Conservation (phyloP, 1,140 invertebrate species). For the Monochamus saltuarius region DNA sequence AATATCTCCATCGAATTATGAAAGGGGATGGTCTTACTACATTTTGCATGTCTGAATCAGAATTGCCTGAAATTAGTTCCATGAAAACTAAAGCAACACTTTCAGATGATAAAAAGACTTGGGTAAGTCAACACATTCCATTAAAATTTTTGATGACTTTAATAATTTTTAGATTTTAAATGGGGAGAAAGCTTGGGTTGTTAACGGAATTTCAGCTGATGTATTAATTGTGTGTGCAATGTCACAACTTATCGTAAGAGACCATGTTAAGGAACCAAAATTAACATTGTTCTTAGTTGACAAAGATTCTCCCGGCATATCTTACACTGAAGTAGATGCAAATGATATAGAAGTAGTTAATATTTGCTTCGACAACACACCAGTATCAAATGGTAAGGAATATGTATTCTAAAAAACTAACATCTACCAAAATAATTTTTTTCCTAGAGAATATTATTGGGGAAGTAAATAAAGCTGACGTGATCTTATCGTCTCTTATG, state of each 20-base stretch:
- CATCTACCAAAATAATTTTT: conserved; percentile 2
- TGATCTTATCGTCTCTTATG: conserved; percentile 42
- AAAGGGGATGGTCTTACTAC: conserved; percentile 53
- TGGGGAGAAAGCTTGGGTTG: conserved; percentile 56
- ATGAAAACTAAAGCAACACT: conserved; percentile 47
- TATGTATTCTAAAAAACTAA: neutral
- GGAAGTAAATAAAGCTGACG: conserved; percentile 35
- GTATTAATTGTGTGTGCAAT: conserved; percentile 57
- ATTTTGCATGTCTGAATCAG: conserved; percentile 55
- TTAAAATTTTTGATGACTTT: neutral
- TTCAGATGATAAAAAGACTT: conserved; percentile 44
- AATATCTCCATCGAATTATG: conserved; percentile 55
- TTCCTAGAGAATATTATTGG: conserved; percentile 51
- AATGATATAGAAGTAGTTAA: conserved; percentile 29
- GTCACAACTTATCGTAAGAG: conserved; percentile 37
- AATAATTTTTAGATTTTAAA: conserved; percentile 45
- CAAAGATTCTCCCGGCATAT: conserved; percentile 66
- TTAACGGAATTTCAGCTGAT: conserved; percentile 53
- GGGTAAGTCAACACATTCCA: conserved; percentile 41
- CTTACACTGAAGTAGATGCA: conserved; percentile 52
- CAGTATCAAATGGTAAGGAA: conserved; percentile 48
- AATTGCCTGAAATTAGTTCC: conserved; percentile 41
- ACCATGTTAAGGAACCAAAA: conserved; percentile 53
- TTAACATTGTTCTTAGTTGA: conserved; percentile 73
- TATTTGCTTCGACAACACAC: conserved; percentile 55